phyloP scores from a whole-genome alignment of 2,888 invertebrate genomes.

The Cremastinae sp. region DNA sequence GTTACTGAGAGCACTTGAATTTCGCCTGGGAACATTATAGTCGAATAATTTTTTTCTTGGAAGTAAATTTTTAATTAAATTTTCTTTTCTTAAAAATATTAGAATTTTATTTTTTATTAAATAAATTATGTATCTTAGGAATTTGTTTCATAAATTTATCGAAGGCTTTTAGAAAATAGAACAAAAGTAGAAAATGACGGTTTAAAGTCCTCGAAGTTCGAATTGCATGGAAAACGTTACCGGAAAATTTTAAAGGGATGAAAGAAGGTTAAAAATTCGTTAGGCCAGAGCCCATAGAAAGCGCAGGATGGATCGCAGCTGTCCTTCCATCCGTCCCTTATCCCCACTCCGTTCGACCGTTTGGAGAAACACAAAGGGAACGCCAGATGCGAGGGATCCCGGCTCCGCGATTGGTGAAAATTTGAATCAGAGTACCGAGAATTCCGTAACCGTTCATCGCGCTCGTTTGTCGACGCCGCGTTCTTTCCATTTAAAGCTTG shows the following conservation, averaged over 20 bases:
- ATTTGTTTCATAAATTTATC: too few relatives aligned
- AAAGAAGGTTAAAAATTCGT: constrained; percentile 12
- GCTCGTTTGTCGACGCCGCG: not conserved
- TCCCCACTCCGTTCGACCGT: not conserved
- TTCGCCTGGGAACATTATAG: too few relatives aligned
- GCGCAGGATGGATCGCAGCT: constrained; percentile 21
- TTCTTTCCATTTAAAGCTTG: not conserved
- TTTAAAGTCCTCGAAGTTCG: too few relatives aligned
- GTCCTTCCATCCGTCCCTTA: constrained; percentile 30
- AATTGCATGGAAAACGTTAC: too few relatives aligned
- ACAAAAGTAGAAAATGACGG: too few relatives aligned
- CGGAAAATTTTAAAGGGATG: not conserved
- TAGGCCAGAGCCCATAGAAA: constrained; percentile 13
- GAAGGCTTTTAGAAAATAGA: too few relatives aligned
- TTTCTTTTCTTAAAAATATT: too few relatives aligned
- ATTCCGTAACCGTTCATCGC: not conserved
- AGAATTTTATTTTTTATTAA: too few relatives aligned
- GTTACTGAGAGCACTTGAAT: not conserved
- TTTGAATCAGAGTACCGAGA: not conserved
- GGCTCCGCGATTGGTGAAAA: constrained; percentile 26
- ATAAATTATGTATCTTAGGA: too few relatives aligned
- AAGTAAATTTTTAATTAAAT: too few relatives aligned
- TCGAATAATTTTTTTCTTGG: too few relatives aligned
- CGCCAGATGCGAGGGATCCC: constrained; percentile 25
- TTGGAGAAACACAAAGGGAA: not conserved